These are phyloP conservation scores for Pelvicachromis taeniatus DNA, from an alignment of 2,113 vertebrate genomes.

Conservation along the genomic window DNA sequence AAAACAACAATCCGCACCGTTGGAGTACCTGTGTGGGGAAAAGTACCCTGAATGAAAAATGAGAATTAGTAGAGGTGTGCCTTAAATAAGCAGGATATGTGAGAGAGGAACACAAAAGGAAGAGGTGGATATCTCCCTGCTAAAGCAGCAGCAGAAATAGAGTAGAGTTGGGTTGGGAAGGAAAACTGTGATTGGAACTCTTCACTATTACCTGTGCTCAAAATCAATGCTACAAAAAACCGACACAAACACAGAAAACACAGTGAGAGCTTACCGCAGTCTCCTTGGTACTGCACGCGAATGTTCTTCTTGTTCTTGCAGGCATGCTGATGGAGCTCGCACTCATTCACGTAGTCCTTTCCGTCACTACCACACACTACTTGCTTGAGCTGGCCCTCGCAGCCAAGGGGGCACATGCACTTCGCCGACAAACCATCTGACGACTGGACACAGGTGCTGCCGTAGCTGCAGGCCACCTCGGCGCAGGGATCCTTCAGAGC, in stretches of 20 bases:
- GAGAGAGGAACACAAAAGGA: slow-evolving; percentile 23
- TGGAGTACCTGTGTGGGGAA: slow-evolving; percentile 5
- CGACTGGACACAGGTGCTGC: slow-evolving; percentile 88
- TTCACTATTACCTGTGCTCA: not conserved
- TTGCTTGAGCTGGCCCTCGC: slow-evolving; percentile 60
- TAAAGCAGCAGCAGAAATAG: not conserved
- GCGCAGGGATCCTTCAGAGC: slow-evolving; percentile 88
- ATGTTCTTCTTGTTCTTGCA: slow-evolving; percentile 86
- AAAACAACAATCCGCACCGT: slow-evolving; percentile 46
- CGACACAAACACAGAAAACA: not conserved
- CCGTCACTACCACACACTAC: slow-evolving; percentile 90
- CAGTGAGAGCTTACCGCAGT: slow-evolving; percentile 80
- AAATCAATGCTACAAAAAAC: not conserved
- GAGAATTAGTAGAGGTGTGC: slow-evolving; percentile 30
- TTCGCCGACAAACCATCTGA: slow-evolving; percentile 81
- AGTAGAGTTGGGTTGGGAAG: not conserved
- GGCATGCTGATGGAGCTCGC: slow-evolving; percentile 84
- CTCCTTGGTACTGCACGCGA: slow-evolving; percentile 81
- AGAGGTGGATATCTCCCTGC: not conserved
- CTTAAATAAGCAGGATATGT: not conserved
- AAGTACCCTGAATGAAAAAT: slow-evolving; percentile 31
- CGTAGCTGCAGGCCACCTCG: slow-evolving; percentile 87
- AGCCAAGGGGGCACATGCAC: slow-evolving; percentile 85
- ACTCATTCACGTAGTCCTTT: slow-evolving; percentile 83
- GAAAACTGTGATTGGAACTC: not conserved